phyloP scores from a whole-genome alignment of 1,140 invertebrate genomes.

The Mya arenaria region DNA sequence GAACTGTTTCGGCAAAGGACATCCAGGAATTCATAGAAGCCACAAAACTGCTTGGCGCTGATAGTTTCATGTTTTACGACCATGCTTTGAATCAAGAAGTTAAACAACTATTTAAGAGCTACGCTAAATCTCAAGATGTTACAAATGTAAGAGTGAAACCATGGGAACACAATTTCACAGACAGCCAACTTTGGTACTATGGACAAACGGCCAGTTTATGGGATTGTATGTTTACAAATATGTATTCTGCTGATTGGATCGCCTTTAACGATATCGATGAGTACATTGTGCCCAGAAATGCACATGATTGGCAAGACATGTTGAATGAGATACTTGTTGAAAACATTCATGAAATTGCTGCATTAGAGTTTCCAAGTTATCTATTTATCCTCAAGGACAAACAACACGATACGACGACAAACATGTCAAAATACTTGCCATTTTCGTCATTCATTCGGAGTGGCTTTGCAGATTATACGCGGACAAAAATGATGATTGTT shows the following conservation, averaged over 20 bases:
- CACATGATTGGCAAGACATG: conserved; percentile 63
- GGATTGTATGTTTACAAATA: conserved; percentile 77
- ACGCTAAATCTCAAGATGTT: conserved; percentile 61
- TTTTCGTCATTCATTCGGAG: conserved; percentile 58
- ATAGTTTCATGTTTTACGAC: conserved; percentile 75
- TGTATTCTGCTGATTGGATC: conserved; percentile 72
- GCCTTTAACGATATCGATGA: conserved; percentile 79
- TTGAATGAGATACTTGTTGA: conserved; percentile 9
- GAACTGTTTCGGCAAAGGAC: conserved; percentile 63
- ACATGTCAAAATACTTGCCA: conserved; percentile 64
- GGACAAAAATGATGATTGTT: conserved; percentile 75
- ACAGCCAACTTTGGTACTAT: conserved; percentile 75
- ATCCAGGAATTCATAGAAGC: conserved; percentile 78
- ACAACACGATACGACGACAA: conserved; percentile 54
- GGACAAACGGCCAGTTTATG: conserved; percentile 77
- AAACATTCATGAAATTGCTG: conserved; percentile 56
- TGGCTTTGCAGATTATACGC: conserved; percentile 57
- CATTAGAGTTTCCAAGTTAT: conserved; percentile 75
- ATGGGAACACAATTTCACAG: conserved; percentile 53
- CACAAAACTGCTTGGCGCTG: conserved; percentile 72
- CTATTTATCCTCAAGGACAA: conserved; percentile 69
- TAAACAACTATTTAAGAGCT: conserved; percentile 64
- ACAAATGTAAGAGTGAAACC: conserved; percentile 67
- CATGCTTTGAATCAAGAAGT: conserved; percentile 64
- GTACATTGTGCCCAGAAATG: conserved; percentile 73